phyloP scores from a whole-genome alignment of 2,888 invertebrate genomes.

The Agrochola lychnidis region DNA sequence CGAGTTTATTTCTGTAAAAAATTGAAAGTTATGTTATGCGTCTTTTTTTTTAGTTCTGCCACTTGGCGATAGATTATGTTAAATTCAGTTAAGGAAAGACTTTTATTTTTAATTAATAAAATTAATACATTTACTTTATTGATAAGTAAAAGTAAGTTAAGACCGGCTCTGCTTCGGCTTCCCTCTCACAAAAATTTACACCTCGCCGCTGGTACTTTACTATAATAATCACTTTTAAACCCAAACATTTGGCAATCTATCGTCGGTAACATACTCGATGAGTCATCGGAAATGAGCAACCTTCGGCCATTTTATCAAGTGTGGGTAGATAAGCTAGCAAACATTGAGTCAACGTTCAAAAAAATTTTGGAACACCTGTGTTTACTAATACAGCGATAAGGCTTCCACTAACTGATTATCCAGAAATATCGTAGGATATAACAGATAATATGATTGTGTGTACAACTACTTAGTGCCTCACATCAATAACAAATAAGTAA shows the following conservation, averaged over 20 bases:
- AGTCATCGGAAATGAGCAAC: constrained; percentile 20
- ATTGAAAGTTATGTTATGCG: no score
- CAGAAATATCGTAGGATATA: constrained; percentile 16
- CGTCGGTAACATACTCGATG: neutral
- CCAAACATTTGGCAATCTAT: neutral
- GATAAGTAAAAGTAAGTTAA: no score
- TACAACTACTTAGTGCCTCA: constrained; percentile 23
- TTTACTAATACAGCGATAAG: constrained; percentile 58
- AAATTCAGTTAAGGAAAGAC: no score
- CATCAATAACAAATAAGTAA: neutral
- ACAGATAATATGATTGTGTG: neutral
- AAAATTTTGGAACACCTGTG: constrained; percentile 59
- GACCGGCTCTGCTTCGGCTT: no score
- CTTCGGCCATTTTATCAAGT: constrained; percentile 21
- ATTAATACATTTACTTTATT: no score
- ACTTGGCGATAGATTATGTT: no score
- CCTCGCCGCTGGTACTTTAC: no score
- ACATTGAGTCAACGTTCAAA: constrained; percentile 16
- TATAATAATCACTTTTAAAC: neutral
- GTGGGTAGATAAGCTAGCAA: neutral
- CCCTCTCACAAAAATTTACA: no score
- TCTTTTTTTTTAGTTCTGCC: no score
- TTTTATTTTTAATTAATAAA: no score
- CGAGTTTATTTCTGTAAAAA: no score
- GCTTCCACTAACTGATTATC: constrained; percentile 31